Base-by-base conservation (phyloP, 2,888 invertebrate genomes). In the Trichacis sp. region DNA sequence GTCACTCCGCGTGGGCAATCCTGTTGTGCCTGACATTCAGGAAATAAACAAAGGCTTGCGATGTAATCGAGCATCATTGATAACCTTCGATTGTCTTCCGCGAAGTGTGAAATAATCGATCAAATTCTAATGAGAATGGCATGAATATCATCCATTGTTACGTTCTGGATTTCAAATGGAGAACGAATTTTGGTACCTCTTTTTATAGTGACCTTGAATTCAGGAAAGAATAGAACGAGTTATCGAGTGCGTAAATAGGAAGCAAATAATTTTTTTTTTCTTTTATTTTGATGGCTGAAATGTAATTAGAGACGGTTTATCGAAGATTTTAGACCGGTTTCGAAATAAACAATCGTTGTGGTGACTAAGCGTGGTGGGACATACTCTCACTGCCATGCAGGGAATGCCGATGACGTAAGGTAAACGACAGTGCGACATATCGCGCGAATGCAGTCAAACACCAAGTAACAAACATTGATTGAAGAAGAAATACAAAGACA, bases 321-420 rank as follows among this genome's bases (percentile, higher is more conserved):
- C n/a, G n/a, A n/a, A n/a, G n/a, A 54, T 46, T 51, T 60, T 50
- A 53, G 64, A 60, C 43, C 48, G 64, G 62, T 77, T 75, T 77
- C 70, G 71, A 73, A 76, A 76, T 70, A 51, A 15, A 51, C 64
- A 54, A 36, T 55, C 63, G 57, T 45, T 51, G 49, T 68, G 74
- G 73, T 81, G 80, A 80, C 80, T 80, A 79, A 80, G 70, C 64
- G 66, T 51, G 51, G 64, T 62, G 61, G 70, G 76, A 70, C 75
- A 71, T 69, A 72, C 68, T 75, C 73, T 77, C 74, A 71, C 80
- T 64, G 55, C 64, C 80, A 77, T 81, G 80, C 77, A 78, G 68
- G 81, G 82, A 75, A 77, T 68, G 72, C 66, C 76, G 73, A 73
- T 83, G 83, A 83, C 82, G 82, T 77, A 75, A 80, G 69, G 29